Evolutionary conservation across 2,888 invertebrate species (phyloP).

Genomic region (Chaitophorus viminalis): DNA sequence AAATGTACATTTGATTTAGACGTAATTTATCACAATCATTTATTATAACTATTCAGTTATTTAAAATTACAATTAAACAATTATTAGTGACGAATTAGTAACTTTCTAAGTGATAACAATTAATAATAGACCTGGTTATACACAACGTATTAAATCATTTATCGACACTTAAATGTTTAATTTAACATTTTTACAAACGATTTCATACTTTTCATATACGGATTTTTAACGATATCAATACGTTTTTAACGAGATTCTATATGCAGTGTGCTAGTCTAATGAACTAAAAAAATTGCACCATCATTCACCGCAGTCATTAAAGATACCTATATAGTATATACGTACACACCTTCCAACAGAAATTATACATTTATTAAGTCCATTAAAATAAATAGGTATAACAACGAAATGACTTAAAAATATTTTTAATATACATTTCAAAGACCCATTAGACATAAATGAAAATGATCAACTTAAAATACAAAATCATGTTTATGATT

Average conservation of each 20-base stretch:
- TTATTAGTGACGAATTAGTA: neutral
- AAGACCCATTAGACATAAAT: neutral
- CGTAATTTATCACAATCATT: too few relatives aligned
- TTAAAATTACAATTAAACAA: slow-evolving; percentile 14
- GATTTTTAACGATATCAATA: slow-evolving; percentile 34
- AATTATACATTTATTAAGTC: slow-evolving; percentile 10
- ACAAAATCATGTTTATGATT: neutral
- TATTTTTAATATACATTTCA: neutral
- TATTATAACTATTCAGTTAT: neutral
- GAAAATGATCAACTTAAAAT: neutral
- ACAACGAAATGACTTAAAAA: neutral
- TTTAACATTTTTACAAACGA: slow-evolving; percentile 15
- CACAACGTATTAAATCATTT: neutral
- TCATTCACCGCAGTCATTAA: slow-evolving; percentile 27
- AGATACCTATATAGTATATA: too few relatives aligned
- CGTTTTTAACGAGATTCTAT: slow-evolving; percentile 43
- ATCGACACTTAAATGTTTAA: slow-evolving; percentile 23
- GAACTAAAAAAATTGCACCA: slow-evolving; percentile 49
- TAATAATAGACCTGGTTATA: neutral
- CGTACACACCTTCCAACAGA: neutral
- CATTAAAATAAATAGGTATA: slow-evolving; percentile 31
- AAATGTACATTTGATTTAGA: too few relatives aligned
- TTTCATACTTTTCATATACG: slow-evolving; percentile 23
- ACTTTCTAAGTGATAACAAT: neutral
- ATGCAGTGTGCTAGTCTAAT: neutral